Conservation (phyloP, 1,140 invertebrate species). For the Brachionus rotundiformis region DNA sequence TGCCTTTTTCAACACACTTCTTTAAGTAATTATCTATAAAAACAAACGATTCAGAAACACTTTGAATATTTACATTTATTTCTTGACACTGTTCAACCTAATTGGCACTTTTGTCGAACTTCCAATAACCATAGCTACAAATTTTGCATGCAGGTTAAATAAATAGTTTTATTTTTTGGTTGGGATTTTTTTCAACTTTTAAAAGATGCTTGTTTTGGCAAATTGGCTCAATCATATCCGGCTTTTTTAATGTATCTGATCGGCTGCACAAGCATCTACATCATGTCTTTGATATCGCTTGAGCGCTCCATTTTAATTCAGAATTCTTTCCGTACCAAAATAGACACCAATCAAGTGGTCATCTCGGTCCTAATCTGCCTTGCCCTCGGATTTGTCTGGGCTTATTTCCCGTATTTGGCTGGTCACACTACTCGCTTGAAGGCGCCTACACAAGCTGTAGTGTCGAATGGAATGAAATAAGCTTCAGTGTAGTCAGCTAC, state of each 20-base stretch:
- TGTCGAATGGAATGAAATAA: constrained; percentile 45
- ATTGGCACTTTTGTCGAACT: constrained; percentile 27
- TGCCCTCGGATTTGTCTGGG: not conserved
- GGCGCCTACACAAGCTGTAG: constrained; percentile 39
- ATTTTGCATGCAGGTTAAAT: constrained; percentile 29
- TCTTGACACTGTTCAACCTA: not conserved
- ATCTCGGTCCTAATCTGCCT: not conserved
- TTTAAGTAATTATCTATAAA: not conserved
- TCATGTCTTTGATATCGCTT: not conserved
- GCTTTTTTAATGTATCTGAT: constrained; percentile 44
- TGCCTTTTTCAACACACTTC: not conserved
- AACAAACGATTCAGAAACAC: not conserved
- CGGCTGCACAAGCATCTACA: constrained; percentile 36
- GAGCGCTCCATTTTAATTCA: constrained; percentile 20
- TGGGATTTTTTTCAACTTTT: not conserved
- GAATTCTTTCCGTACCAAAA: no score
- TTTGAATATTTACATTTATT: not conserved
- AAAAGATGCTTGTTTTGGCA: constrained; percentile 34
- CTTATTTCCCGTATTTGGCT: constrained; percentile 25
- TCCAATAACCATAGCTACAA: constrained; percentile 18
- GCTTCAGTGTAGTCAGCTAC: constrained; percentile 33
- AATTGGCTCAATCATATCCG: not conserved
- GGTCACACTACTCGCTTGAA: constrained; percentile 50
- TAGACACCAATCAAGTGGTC: no score
- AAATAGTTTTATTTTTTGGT: not conserved